A percentile compares a stretch with the other conserved stretches of the same genome.
These are phyloP conservation scores for Leptodactylus fuscus DNA, from an alignment of 2,113 vertebrate genomes.

Conservation along the genomic window DNA sequence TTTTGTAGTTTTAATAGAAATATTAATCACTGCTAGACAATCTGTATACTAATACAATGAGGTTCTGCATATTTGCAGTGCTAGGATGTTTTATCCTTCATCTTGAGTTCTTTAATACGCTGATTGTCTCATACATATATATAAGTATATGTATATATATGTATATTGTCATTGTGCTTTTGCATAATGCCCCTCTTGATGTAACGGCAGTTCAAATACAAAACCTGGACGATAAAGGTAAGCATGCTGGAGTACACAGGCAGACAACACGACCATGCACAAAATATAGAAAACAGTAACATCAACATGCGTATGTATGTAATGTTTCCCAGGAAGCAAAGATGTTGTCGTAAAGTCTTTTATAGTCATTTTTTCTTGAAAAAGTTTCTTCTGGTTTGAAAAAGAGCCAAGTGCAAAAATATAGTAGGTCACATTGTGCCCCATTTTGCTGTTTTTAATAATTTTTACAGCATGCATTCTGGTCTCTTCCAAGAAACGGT, in stretches of 20 bases:
- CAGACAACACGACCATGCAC: constrained; percentile 79
- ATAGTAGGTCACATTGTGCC: constrained; percentile 61
- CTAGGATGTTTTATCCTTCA: constrained; percentile 58
- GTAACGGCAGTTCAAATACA: constrained; percentile 73
- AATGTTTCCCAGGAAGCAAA: constrained; percentile 67
- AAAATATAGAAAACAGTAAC: constrained; percentile 68
- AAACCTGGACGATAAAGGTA: constrained; percentile 71
- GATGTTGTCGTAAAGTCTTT: constrained; percentile 67
- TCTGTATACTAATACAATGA: constrained; percentile 59
- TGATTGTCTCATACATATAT: constrained; percentile 75
- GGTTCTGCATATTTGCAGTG: constrained; percentile 46
- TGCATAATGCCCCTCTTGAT: constrained; percentile 77
- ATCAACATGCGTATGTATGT: constrained; percentile 78
- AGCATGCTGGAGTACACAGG: constrained; percentile 81
- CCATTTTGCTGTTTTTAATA: constrained; percentile 63
- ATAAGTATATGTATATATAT: constrained; percentile 5
- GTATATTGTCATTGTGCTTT: constrained; percentile 78
- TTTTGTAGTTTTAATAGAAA: constrained; percentile 52
- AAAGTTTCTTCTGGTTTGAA: constrained; percentile 68
- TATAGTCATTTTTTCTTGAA: constrained; percentile 63
- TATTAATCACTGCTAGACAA: constrained; percentile 64
- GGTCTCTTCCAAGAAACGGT: constrained; percentile 65
- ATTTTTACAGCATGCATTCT: constrained; percentile 62
- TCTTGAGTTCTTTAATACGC: constrained; percentile 65
- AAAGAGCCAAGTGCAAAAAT: constrained; percentile 64